Percentiles rank a stretch among this genome's conserved stretches.
phyloP scores from a whole-genome alignment of 2,888 invertebrate genomes.

The Melitaea athalia region DNA sequence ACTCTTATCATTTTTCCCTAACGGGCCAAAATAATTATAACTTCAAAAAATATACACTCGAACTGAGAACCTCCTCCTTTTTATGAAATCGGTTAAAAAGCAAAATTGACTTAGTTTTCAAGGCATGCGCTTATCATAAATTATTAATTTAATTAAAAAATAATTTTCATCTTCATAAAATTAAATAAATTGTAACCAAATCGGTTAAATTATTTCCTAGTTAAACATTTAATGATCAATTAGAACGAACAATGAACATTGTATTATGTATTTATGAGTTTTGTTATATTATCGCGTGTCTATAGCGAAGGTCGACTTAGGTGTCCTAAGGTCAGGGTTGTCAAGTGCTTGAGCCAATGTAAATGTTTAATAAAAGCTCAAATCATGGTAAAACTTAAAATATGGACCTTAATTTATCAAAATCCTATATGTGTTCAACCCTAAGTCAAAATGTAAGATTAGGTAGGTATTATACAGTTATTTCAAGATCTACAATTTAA shows the following conservation, averaged over 20 bases:
- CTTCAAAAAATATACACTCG: too few species aligned
- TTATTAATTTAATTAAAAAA: not conserved
- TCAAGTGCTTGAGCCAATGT: not conserved
- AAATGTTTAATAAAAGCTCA: not conserved
- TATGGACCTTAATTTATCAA: too few species aligned
- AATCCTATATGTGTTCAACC: too few species aligned
- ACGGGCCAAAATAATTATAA: too few species aligned
- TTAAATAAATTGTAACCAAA: not conserved
- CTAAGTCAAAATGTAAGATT: too few species aligned
- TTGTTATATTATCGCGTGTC: conserved; percentile 3
- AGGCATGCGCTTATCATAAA: not conserved
- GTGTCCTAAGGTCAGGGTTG: conserved; percentile 1
- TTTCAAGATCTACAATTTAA: too few species aligned
- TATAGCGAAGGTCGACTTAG: conserved; percentile 2
- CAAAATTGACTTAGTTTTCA: too few species aligned
- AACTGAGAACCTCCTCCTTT: too few species aligned
- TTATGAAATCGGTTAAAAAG: too few species aligned
- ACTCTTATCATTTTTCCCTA: too few species aligned
- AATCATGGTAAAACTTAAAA: too few species aligned
- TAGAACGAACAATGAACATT: conserved; percentile 1
- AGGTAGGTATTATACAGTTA: too few species aligned
- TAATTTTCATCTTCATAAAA: not conserved
- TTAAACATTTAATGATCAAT: conserved; percentile 2
- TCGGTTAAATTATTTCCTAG: conserved; percentile 1
- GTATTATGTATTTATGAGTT: not conserved